phyloP scores from a whole-genome alignment of 2,888 invertebrate genomes.

The Pachliopta kotzebuea region DNA sequence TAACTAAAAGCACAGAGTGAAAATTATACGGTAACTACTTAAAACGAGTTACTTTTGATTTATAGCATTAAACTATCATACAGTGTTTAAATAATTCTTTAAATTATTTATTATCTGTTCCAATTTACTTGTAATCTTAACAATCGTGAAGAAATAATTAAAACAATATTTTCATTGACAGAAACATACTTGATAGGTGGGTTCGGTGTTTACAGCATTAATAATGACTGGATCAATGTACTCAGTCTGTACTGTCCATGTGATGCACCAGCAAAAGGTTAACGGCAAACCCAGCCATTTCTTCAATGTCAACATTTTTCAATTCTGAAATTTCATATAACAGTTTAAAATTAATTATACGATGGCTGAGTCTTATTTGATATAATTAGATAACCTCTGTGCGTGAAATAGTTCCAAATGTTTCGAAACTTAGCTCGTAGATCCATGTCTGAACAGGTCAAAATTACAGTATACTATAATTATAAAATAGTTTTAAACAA shows the following conservation, averaged over 20 bases:
- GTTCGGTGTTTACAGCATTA: slow-evolving; percentile 12
- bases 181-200: slow-evolving; percentile 7
- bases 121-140: too few species aligned
- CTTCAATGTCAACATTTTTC: slow-evolving; percentile 3
- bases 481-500: too few species aligned
- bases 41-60: too few species aligned
- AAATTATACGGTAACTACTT: too few species aligned
- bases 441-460: too few species aligned
- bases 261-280: neutral
- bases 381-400: neutral
- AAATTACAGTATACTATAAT: too few species aligned
- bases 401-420: too few species aligned
- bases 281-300: neutral
- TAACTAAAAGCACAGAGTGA: too few species aligned
- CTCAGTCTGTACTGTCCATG: slow-evolving; percentile 13
- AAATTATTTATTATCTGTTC: too few species aligned
- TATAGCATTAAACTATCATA: too few species aligned
- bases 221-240: slow-evolving; percentile 16
- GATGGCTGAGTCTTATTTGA: neutral
- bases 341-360: neutral
- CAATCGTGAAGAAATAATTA: neutral
- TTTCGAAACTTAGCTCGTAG: too few species aligned
- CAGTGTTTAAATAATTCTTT: too few species aligned
- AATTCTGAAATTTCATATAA: slow-evolving; percentile 7
- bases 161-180: neutral